A percentile compares a stretch with the other conserved stretches of the same genome.
Conservation (phyloP, 2,113 vertebrate genomes). For the Hippocampus comes region DNA sequence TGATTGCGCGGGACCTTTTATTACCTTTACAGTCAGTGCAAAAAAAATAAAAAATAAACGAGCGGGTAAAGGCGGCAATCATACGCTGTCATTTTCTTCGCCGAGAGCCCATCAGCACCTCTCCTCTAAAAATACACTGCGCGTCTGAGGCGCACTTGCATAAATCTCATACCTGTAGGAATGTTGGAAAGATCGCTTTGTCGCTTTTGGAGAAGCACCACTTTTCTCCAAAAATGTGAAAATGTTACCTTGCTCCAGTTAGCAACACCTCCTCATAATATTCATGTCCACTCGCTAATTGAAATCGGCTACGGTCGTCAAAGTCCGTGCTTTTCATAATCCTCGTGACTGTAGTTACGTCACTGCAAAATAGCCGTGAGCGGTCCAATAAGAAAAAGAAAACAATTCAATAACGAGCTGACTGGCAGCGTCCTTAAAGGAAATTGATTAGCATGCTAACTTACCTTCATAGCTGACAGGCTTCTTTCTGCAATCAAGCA, state of each 20-base stretch:
- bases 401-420: not conserved
- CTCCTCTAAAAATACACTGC: not conserved
- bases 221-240: too few species aligned
- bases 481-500: too few species aligned
- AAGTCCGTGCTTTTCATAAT: too few species aligned
- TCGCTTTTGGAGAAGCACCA: too few species aligned
- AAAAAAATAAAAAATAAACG: not conserved
- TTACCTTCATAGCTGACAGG: not conserved
- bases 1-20: not conserved
- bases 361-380: too few species aligned
- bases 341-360: too few species aligned
- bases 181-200: not conserved
- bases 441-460: not conserved
- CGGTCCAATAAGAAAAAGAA: too few species aligned
- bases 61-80: not conserved
- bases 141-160: not conserved
- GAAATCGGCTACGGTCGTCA: too few species aligned
- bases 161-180: conserved; percentile 15
- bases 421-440: not conserved
- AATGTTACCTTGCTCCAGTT: not conserved
- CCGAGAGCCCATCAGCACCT: not conserved
- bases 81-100: conserved; percentile 8
- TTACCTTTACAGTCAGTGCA: not conserved
- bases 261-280: too few species aligned
- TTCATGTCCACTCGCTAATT: too few species aligned